phyloP scores from a whole-genome alignment of 2,797 vertebrate genomes.

The Myripristis murdjan region DNA sequence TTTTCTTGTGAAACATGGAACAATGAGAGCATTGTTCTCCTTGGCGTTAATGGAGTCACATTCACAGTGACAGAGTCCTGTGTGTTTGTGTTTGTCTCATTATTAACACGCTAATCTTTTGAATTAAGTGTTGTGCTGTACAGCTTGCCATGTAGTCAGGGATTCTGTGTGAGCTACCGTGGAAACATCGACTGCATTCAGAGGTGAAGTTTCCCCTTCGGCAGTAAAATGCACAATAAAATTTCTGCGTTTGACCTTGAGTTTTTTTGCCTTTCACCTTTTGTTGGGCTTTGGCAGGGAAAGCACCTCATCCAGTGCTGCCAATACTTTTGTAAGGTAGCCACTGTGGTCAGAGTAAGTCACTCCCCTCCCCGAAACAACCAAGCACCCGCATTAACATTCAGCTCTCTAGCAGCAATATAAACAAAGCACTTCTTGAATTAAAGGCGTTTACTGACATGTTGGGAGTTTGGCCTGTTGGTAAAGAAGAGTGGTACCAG shows the following conservation, averaged over 20 bases:
- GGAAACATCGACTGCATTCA: neutral
- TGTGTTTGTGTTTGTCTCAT: neutral
- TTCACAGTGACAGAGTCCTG: neutral
- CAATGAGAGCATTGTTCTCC: neutral
- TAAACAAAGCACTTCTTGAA: slow-evolving; percentile 5
- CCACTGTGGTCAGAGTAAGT: neutral
- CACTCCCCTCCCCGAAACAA: neutral
- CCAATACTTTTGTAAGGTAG: neutral
- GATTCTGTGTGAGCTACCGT: neutral
- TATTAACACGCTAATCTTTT: neutral
- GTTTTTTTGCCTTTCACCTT: neutral
- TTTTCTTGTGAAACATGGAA: neutral
- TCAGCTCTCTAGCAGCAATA: neutral
- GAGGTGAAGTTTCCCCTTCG: slow-evolving; percentile 26
- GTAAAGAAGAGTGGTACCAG: too few relatives aligned
- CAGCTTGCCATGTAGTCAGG: neutral
- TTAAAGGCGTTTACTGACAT: neutral
- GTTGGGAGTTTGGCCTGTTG: too few relatives aligned
- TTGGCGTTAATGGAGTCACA: neutral
- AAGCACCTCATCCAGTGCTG: neutral
- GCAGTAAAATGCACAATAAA: slow-evolving; percentile 10
- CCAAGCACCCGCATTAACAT: neutral
- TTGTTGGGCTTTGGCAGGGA: slow-evolving; percentile 1
- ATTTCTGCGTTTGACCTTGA: slow-evolving; percentile 31
- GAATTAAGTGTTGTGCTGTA: neutral